phyloP scores from a whole-genome alignment of 2,797 vertebrate genomes.

The Peromyscus attwateri region DNA sequence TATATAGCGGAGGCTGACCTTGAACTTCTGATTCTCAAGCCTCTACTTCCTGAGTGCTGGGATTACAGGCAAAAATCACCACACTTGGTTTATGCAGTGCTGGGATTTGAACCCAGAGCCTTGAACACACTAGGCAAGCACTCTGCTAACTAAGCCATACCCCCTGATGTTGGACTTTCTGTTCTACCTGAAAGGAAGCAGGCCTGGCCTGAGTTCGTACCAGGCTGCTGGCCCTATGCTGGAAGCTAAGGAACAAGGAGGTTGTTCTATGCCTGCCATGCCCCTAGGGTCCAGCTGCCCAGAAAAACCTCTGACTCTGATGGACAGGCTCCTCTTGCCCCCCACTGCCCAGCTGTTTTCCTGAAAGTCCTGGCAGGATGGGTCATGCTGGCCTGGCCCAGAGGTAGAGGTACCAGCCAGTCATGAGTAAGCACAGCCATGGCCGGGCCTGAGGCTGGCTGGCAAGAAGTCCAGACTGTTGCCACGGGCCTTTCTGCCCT shows the following conservation, averaged over 20 bases:
- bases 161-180: conserved; percentile 49
- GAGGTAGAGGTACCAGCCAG: not conserved
- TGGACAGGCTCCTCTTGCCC: not conserved
- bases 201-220: not conserved
- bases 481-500: not conserved
- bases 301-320: not conserved
- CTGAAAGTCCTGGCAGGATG: conserved; percentile 8
- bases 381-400: not conserved
- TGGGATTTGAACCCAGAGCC: not conserved
- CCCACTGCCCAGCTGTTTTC: not conserved
- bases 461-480: not conserved
- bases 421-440: not conserved
- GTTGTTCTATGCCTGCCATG: not conserved
- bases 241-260: not conserved
- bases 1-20: not conserved
- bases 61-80: not conserved
- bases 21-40: not conserved
- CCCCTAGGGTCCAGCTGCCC: not conserved
- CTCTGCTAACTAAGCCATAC: not conserved
- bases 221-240: not conserved
- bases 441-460: not conserved
- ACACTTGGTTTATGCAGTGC: not conserved
- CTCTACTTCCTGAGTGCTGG: not conserved
- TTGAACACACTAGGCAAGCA: not conserved
- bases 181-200: conserved; percentile 59